phyloP scores from a whole-genome alignment of 2,888 invertebrate species.

The Cyclophora albipunctata region DNA sequence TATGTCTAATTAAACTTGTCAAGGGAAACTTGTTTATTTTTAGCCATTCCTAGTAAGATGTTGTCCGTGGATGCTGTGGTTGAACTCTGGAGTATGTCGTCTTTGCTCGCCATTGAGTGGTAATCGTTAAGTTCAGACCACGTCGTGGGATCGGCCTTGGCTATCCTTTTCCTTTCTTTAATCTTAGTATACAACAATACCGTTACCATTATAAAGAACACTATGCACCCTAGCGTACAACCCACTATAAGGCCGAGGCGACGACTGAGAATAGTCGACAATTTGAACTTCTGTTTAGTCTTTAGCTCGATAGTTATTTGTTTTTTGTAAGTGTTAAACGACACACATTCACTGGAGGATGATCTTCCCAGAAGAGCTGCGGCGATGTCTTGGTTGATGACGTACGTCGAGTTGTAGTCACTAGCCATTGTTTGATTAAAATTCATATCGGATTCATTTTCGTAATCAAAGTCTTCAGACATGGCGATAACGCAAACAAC shows the following conservation, averaged over 20 bases:
- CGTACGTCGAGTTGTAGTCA: conserved; percentile 41
- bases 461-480: conserved; percentile 49
- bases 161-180: conserved; percentile 65
- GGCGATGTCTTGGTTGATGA: conserved; percentile 51
- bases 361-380: conserved; percentile 53
- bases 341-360: conserved; percentile 62
- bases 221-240: conserved; percentile 61
- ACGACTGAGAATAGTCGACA: conserved; percentile 52
- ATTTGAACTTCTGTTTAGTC: conserved; percentile 43
- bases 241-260: conserved; percentile 67
- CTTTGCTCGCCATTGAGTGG: conserved; percentile 66
- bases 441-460: conserved; percentile 30
- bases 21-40: conserved; percentile 50
- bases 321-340: conserved; percentile 60
- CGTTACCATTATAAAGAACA: conserved; percentile 66
- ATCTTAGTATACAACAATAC: conserved; percentile 64
- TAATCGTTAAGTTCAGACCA: conserved; percentile 71
- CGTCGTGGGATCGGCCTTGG: conserved; percentile 57
- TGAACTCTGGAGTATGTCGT: conserved; percentile 60
- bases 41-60: conserved; percentile 65
- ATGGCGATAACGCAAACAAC: conserved; percentile 56
- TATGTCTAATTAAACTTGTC: conserved; percentile 38
- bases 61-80: conserved; percentile 68
- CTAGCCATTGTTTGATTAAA: conserved; percentile 36
- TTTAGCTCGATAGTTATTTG: conserved; percentile 37